Conservation (phyloP, 2,797 vertebrate genomes). For the Smutsia gigantea region DNA sequence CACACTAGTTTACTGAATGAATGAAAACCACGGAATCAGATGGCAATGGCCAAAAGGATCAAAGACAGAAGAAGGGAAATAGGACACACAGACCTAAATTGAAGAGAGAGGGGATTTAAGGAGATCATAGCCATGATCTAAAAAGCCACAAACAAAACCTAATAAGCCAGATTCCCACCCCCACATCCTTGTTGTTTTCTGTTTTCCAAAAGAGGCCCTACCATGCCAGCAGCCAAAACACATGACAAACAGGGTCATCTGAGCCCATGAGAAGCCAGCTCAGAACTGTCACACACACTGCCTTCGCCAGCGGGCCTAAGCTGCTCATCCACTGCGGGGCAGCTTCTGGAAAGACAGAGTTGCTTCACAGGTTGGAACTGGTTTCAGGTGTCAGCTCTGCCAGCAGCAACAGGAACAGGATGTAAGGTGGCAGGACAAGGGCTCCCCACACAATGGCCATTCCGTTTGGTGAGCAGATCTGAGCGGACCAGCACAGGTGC, state of each 20-base stretch:
- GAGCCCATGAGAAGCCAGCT: neutral
- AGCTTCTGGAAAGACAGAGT: neutral
- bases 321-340: neutral
- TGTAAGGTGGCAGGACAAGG: neutral
- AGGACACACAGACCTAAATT: neutral
- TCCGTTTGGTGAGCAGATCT: neutral
- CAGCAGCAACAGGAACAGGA: constrained; percentile 10
- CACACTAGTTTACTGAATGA: neutral
- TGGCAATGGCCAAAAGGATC: neutral
- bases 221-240: neutral
- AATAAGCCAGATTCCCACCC: neutral
- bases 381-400: constrained; percentile 34
- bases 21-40: neutral
- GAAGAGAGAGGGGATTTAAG: neutral
- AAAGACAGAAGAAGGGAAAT: neutral
- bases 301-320: neutral
- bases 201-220: neutral
- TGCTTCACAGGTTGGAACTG: neutral
- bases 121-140: neutral
- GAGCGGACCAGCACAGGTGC: neutral
- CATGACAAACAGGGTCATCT: neutral
- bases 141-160: neutral
- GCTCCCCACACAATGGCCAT: neutral
- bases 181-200: neutral
- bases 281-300: neutral